Conservation (phyloP, 2,888 invertebrate genomes). For the Athalia rosae region DNA sequence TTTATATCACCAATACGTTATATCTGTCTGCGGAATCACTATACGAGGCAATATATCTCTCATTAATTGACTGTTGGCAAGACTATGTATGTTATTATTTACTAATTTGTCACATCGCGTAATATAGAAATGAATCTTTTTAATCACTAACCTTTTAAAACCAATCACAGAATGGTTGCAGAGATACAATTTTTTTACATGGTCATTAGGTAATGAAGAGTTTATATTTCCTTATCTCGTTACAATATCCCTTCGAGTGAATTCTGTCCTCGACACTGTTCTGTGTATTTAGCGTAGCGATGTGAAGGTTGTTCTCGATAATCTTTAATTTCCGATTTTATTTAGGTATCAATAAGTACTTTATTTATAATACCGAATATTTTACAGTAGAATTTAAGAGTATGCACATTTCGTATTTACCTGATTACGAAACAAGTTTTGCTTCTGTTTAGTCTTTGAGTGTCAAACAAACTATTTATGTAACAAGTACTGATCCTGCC, state of each 20-base stretch:
- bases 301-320: constrained; percentile 5
- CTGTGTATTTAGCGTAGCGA: constrained; percentile 19
- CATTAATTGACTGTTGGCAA: constrained; percentile 38
- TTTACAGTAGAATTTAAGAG: constrained; percentile 34
- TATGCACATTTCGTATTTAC: constrained; percentile 12
- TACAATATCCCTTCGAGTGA: constrained; percentile 22
- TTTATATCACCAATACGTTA: constrained; percentile 1
- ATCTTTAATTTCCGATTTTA: constrained; percentile 26
- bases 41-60: constrained; percentile 38
- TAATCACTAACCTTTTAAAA: constrained; percentile 13
- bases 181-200: constrained; percentile 36
- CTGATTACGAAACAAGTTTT: constrained; percentile 32
- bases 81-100: constrained; percentile 20
- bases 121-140: constrained; percentile 9
- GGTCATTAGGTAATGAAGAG: constrained; percentile 30
- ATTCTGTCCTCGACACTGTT: constrained; percentile 26
- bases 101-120: constrained; percentile 26
- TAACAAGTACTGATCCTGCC: constrained; percentile 9
- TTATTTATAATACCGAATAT: constrained; percentile 25
- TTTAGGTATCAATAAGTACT: constrained; percentile 37
- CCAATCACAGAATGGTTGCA: constrained; percentile 30
- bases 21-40: constrained; percentile 19
- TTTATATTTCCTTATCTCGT: constrained; percentile 19
- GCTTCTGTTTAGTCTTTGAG: not conserved
- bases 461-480: not conserved